Conservation (phyloP, 2,888 invertebrate species). For the Dugesia japonica region DNA sequence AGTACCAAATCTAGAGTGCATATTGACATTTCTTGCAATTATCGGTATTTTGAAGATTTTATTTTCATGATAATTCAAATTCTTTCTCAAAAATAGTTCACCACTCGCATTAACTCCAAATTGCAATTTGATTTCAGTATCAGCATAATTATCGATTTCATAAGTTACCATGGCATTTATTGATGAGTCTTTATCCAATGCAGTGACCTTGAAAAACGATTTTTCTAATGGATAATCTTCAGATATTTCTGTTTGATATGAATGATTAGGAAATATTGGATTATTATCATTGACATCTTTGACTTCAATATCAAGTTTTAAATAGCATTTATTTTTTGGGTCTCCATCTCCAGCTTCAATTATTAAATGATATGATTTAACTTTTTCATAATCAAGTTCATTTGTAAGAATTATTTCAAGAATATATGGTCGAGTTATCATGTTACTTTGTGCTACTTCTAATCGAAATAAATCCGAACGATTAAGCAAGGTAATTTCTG, state of each 20-base stretch:
- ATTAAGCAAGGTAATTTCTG: neutral
- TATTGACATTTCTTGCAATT: neutral
- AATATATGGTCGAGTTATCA: slow-evolving; percentile 1
- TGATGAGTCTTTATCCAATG: neutral
- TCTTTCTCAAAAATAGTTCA: neutral
- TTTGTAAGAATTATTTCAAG: neutral
- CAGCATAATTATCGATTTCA: slow-evolving; percentile 20
- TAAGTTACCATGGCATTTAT: neutral
- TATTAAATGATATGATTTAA: slow-evolving; percentile 4
- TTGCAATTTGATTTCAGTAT: neutral
- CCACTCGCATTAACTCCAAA: neutral
- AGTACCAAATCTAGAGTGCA: neutral
- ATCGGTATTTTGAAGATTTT: neutral
- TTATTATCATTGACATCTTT: slow-evolving; percentile 14
- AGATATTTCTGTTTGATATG: neutral
- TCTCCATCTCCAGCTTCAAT: neutral
- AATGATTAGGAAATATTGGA: neutral
- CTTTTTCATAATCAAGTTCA: neutral
- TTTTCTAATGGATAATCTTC: neutral
- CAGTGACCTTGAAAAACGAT: slow-evolving; percentile 5
- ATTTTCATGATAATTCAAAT: slow-evolving; percentile 3
- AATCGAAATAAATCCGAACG: neutral
- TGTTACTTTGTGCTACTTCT: neutral
- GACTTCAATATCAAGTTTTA: slow-evolving; percentile 7
- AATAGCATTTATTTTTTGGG: neutral